Percentiles rank a stretch among this genome's conserved stretches.
These are phyloP conservation scores for Psittacula derbiana DNA, from an alignment of 2,797 vertebrate species.

Conservation along the genomic window DNA sequence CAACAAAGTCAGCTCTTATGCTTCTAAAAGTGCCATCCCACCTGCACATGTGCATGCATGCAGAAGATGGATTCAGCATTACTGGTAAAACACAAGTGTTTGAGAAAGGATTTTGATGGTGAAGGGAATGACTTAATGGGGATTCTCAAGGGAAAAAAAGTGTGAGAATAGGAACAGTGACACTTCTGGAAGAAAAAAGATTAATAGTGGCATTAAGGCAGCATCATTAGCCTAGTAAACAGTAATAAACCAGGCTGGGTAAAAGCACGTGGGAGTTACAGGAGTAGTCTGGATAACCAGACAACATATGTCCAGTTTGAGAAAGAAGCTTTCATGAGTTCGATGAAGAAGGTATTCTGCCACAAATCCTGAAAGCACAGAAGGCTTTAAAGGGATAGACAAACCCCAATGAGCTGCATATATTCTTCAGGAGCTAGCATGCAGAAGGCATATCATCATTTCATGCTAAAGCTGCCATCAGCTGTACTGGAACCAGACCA, in stretches of 20 bases:
- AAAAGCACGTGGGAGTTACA: neutral
- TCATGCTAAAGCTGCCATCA: neutral
- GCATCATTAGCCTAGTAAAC: neutral
- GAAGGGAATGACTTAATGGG: neutral
- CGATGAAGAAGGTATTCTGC: neutral
- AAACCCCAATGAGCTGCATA: neutral
- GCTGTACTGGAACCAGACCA: neutral
- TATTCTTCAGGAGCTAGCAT: neutral
- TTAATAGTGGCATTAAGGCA: neutral
- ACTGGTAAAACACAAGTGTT: neutral
- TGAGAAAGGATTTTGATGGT: neutral
- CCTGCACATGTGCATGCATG: neutral
- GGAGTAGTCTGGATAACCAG: conserved; percentile 2
- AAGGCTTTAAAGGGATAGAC: neutral
- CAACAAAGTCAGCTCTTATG: neutral
- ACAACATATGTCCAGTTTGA: neutral
- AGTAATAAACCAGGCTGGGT: neutral
- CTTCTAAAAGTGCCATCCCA: neutral
- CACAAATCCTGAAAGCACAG: neutral
- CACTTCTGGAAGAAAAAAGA: neutral
- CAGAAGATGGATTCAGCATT: neutral
- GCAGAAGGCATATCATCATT: neutral
- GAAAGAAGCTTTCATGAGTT: neutral
- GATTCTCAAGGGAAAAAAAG: neutral
- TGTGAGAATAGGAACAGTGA: neutral